Percentiles rank a stretch among this genome's conserved stretches.
phyloP scores from a whole-genome alignment of 2,888 invertebrate genomes.

The Cephus sareptanus region DNA sequence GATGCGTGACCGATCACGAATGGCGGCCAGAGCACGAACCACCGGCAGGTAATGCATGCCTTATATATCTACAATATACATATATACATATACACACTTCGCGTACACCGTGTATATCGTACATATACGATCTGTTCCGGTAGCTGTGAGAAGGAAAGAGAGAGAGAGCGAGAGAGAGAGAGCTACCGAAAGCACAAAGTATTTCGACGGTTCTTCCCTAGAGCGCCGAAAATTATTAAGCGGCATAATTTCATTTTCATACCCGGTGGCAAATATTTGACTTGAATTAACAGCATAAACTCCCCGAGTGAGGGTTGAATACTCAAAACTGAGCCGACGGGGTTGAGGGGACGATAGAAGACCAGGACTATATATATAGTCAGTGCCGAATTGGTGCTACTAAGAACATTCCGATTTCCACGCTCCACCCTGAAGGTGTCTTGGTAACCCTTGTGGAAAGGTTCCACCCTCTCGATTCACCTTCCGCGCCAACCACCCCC shows the following conservation, averaged over 20 bases:
- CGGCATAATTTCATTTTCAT: conserved; percentile 1
- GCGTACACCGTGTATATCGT: conserved; percentile 24
- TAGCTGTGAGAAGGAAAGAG: not conserved
- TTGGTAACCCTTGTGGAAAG: not conserved
- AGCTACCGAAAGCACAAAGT: not conserved
- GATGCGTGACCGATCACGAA: conserved; percentile 29
- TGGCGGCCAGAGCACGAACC: conserved; percentile 45
- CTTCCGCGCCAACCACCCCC: not conserved
- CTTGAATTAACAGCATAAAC: conserved; percentile 1
- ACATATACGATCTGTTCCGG: conserved; percentile 18
- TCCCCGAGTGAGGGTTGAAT: not conserved
- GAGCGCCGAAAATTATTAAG: not conserved
- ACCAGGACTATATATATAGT: not conserved
- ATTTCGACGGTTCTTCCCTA: not conserved
- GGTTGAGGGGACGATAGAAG: not conserved
- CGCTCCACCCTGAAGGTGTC: not conserved
- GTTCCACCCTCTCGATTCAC: not conserved
- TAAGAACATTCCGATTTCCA: not conserved
- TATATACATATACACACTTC: conserved; percentile 23
- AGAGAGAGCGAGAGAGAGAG: not conserved
- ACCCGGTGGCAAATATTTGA: not conserved
- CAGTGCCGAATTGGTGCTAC: not conserved
- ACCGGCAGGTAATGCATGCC: conserved; percentile 58
- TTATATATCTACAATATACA: conserved; percentile 52
- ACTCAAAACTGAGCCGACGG: not conserved